These are phyloP conservation scores for Xenopus tropicalis DNA, from an alignment of 2,113 vertebrate species.

Conservation along the genomic window DNA sequence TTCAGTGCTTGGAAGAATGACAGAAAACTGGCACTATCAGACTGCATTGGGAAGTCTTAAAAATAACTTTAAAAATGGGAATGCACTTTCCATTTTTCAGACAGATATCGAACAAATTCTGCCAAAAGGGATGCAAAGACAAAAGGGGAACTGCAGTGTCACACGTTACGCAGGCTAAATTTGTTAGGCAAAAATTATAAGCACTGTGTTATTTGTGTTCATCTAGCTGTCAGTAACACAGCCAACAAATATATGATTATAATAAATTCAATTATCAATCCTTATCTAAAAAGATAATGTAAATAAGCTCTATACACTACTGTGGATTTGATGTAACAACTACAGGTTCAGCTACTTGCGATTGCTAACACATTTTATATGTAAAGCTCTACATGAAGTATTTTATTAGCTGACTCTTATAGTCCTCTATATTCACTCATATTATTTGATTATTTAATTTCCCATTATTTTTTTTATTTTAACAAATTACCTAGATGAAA, in stretches of 20 bases:
- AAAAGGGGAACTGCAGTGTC: slow-evolving; percentile 20
- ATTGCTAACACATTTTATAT: no score
- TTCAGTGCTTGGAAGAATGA: slow-evolving; percentile 51
- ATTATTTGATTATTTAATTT: no score
- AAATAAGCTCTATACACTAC: no score
- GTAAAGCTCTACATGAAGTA: no score
- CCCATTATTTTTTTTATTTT: no score
- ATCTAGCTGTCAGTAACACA: not conserved
- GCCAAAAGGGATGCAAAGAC: slow-evolving; percentile 17
- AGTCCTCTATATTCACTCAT: no score
- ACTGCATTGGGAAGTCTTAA: slow-evolving; percentile 59
- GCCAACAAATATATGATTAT: not conserved
- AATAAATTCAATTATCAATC: not conserved
- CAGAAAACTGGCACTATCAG: slow-evolving; percentile 53
- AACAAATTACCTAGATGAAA: no score
- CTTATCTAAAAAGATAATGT: no score
- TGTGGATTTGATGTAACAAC: no score
- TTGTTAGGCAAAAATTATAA: not conserved
- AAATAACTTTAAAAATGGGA: slow-evolving; percentile 57
- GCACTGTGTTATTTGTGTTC: not conserved
- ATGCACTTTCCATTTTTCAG: slow-evolving; percentile 61
- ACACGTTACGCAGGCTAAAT: not conserved
- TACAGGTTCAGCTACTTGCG: no score
- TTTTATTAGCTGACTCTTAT: no score
- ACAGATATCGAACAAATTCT: slow-evolving; percentile 18